Base-by-base conservation (phyloP, 2,113 vertebrate species). In the Paracanthobrama guichenoti region DNA sequence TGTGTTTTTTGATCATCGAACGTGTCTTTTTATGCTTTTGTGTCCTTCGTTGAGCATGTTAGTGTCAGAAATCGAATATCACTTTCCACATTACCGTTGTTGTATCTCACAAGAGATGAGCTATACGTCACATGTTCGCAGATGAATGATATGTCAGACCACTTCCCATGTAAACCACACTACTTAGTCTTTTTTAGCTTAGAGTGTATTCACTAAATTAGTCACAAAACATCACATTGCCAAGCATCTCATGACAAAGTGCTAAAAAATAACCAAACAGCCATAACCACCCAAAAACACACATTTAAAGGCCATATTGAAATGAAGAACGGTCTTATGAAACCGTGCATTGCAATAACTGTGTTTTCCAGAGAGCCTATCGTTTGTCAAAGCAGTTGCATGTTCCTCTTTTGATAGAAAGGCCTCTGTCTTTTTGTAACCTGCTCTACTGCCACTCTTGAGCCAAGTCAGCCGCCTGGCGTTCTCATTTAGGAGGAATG, bases 81-180 rank as follows among this genome's bases (percentile, higher is more conserved):
- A 24, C 28, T 55, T 62, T 3, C 35, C 10, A 24, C 18, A 24
- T 81, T 78, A 57, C 48, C 24, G 39, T 6, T 31, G 42, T 66
- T 66, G 50, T 28, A 80, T 81, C 81, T 79, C 9, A 79, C 55
- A 46, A 87, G 24, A 79, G 20, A 55, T 24, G 39, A 82, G 16
- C n/a, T 69, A 39, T 26, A 71, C 8, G 18, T 74, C 73, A 85
- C 48, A 72, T 85, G 55, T 78, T 60, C 44, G 12, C 50, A 48
- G 69, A 59, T 76, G 57, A 67, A 1, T 85, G 69, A 80, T 60
- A 31, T 78, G 59, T 82, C 59, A 60, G 28, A 72, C 75, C 80
- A 84, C 81, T 86, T 84, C 84, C 81, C 62, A 62, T 86, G 69
- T 48, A 81, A 85, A 86, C 53, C 77, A 71, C 75, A 79, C 64